phyloP scores from a whole-genome alignment of 2,113 vertebrate species.

The Phaethon lepturus region DNA sequence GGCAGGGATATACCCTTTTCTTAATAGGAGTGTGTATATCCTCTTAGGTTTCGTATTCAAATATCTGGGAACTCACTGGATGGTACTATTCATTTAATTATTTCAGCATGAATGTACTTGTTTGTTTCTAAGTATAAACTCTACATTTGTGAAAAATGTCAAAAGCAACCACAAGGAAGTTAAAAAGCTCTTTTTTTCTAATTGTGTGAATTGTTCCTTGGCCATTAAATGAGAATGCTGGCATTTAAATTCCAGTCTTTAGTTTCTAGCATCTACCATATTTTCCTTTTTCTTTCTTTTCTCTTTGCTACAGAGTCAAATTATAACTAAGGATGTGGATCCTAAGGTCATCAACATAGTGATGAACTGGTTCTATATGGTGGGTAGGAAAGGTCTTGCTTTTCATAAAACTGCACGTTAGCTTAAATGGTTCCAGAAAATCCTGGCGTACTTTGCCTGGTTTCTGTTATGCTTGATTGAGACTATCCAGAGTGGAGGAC shows the following conservation, averaged over 20 bases:
- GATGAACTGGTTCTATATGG: constrained; percentile 82
- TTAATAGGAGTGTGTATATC: not conserved
- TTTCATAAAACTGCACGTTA: constrained; percentile 84
- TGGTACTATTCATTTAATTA: not conserved
- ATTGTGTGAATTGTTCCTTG: constrained; percentile 81
- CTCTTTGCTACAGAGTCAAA: constrained; percentile 81
- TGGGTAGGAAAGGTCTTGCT: constrained; percentile 75
- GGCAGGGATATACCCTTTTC: not conserved
- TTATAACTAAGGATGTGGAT: constrained; percentile 86
- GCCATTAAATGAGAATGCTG: constrained; percentile 82
- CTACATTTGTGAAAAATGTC: constrained; percentile 27
- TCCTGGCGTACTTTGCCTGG: constrained; percentile 68
- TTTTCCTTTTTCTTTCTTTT: constrained; percentile 87
- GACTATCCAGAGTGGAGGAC: constrained; percentile 66
- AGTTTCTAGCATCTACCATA: constrained; percentile 81
- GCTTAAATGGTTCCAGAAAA: constrained; percentile 71
- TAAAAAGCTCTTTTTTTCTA: constrained; percentile 63
- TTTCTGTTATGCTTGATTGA: constrained; percentile 76
- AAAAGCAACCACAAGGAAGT: constrained; percentile 20
- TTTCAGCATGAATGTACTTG: not conserved
- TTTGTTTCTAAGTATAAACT: constrained; percentile 43
- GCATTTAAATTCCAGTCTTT: constrained; percentile 88
- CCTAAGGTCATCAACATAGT: constrained; percentile 76
- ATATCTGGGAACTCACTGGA: not conserved
- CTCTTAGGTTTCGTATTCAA: not conserved